These are phyloP conservation scores for Caenorhabditis becei DNA, from an alignment of 2,888 invertebrate species.

Conservation along the genomic window DNA sequence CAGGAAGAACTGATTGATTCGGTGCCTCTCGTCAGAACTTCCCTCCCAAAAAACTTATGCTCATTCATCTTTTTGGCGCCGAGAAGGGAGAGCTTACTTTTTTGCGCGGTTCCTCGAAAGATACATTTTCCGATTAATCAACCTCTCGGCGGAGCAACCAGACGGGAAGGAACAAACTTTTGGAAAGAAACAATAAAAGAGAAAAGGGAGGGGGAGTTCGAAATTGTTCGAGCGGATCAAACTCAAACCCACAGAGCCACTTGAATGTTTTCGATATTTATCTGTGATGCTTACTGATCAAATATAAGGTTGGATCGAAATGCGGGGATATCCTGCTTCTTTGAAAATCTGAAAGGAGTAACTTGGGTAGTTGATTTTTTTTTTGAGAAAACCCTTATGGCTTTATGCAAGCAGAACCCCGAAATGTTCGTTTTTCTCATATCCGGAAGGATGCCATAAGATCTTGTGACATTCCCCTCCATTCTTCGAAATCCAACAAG, in stretches of 20 bases:
- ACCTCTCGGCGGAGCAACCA: conserved; percentile 16
- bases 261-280: conserved; percentile 49
- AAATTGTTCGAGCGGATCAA: background rate
- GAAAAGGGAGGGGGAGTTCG: background rate
- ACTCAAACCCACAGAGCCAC: conserved; percentile 22
- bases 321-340: too few species aligned
- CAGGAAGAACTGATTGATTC: conserved; percentile 50
- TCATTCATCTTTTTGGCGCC: conserved; percentile 48
- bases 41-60: conserved; percentile 39
- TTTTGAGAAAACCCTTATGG: too few species aligned
- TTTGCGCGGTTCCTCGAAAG: conserved; percentile 37
- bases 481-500: background rate
- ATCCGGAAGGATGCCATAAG: background rate
- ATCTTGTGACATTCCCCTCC: background rate
- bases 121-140: conserved; percentile 61
- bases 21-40: conserved; percentile 25
- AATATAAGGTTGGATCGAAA: conserved; percentile 18
- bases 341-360: too few species aligned
- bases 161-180: conserved; percentile 16
- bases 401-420: background rate
- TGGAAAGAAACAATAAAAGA: background rate
- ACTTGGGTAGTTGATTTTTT: background rate
- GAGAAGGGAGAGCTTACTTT: conserved; percentile 26
- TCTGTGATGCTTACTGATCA: conserved; percentile 37
- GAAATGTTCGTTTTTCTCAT: background rate